Evolutionary conservation across 2,797 vertebrate species (phyloP).

Genomic region (Jordanella pulchra): DNA sequence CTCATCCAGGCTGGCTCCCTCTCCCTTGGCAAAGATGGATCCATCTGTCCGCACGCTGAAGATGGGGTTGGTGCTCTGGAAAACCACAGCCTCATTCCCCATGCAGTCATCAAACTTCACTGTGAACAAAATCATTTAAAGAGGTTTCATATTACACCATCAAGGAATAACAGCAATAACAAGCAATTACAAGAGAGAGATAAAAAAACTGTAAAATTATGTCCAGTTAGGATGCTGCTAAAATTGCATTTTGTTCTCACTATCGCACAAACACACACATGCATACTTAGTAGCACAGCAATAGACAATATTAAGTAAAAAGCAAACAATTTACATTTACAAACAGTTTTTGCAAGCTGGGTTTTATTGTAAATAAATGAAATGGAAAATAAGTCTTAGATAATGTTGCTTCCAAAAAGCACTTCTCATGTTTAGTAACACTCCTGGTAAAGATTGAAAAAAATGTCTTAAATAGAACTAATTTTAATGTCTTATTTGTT

Average conservation of each 20-base stretch:
- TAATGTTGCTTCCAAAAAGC: not conserved
- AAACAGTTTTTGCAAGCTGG: not conserved
- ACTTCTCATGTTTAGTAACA: not conserved
- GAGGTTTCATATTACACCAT: constrained; percentile 9
- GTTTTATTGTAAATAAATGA: constrained; percentile 9
- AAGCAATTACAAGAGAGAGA: not conserved
- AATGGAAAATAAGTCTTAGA: constrained; percentile 2
- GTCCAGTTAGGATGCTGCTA: not conserved
- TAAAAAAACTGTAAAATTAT: constrained; percentile 4
- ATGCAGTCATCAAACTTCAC: constrained; percentile 90
- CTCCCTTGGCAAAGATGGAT: constrained; percentile 81
- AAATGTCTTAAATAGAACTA: not conserved
- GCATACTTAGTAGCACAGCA: not conserved
- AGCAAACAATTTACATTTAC: not conserved
- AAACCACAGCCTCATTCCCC: constrained; percentile 79
- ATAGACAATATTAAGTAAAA: not conserved
- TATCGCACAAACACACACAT: not conserved
- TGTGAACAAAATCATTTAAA: constrained; percentile 67
- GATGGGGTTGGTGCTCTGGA: constrained; percentile 85
- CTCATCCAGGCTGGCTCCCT: constrained; percentile 76
- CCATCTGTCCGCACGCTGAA: constrained; percentile 87
- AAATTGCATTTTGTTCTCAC: constrained; percentile 7
- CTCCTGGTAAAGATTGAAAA: not conserved
- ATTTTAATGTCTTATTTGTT: not conserved
- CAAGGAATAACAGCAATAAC: not conserved